Evolutionary conservation across 2,888 invertebrate genomes (phyloP).

Genomic region (Ceriagrion tenellum): DNA sequence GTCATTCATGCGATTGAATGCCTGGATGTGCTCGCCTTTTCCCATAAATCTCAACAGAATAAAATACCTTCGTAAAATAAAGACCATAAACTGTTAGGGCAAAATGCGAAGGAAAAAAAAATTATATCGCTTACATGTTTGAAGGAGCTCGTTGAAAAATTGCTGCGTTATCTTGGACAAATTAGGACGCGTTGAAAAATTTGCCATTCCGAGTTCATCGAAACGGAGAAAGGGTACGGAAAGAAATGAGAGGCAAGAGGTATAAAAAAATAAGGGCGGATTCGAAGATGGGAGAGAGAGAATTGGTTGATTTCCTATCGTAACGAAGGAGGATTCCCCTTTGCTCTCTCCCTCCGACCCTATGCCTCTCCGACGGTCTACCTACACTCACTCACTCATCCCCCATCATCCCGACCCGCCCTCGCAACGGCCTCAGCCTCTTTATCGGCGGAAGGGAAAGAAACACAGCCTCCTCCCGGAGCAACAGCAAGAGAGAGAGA

Average conservation of each 20-base stretch:
- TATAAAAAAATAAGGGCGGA: not conserved
- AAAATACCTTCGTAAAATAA: not conserved
- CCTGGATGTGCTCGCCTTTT: not conserved
- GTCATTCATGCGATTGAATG: too few relatives aligned
- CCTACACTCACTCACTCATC: too few relatives aligned
- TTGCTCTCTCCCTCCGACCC: not conserved
- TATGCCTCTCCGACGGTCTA: too few relatives aligned
- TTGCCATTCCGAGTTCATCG: constrained; percentile 47
- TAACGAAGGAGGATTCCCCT: not conserved
- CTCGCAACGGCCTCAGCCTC: not conserved
- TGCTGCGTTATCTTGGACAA: constrained; percentile 13
- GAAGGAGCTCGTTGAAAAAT: constrained; percentile 22
- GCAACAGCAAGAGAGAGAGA: not conserved
- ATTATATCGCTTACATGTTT: not conserved
- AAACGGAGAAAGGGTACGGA: not conserved
- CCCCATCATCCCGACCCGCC: not conserved
- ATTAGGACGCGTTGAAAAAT: constrained; percentile 25
- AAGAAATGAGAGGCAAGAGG: not conserved
- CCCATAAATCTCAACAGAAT: not conserved
- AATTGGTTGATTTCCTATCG: constrained; percentile 62
- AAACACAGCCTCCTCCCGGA: not conserved
- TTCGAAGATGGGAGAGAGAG: not conserved
- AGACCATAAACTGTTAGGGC: not conserved
- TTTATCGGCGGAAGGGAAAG: not conserved
- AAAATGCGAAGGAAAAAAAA: not conserved